Conservation (phyloP, 92 coral and sea anemone species). For the Palythoa grandis region DNA sequence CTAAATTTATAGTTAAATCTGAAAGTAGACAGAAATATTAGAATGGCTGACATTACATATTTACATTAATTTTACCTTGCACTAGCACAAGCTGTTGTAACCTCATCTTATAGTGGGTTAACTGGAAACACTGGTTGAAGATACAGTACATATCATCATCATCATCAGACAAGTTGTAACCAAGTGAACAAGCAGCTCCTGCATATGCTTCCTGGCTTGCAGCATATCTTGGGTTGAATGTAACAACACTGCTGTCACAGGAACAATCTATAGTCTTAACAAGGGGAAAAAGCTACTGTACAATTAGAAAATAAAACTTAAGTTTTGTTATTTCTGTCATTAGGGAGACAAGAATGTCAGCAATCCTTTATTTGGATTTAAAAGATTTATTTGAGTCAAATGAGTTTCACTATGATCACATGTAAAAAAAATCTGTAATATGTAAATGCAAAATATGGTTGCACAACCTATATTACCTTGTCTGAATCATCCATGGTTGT, state of each 20-base stretch:
- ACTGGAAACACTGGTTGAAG: background rate
- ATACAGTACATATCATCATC: constrained; percentile 4
- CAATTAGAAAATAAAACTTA: background rate
- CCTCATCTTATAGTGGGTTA: constrained; percentile 9
- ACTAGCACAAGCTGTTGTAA: background rate
- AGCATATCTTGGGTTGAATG: constrained; percentile 13
- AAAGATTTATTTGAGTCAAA: background rate
- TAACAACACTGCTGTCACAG: constrained; percentile 13
- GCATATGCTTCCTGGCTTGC: constrained; percentile 7
- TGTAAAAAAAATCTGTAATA: background rate
- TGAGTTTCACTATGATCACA: background rate
- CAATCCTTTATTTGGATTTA: background rate
- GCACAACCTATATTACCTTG: constrained; percentile 2
- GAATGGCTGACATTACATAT: too few species aligned
- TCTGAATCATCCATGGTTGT: constrained; percentile 17
- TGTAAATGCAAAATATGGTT: background rate
- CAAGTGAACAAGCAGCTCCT: constrained; percentile 11
- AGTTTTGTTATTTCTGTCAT: background rate
- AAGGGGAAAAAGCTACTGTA: background rate
- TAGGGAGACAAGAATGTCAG: background rate
- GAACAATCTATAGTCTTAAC: constrained; percentile 11
- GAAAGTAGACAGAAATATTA: too few species aligned
- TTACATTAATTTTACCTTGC: background rate
- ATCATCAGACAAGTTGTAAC: constrained; percentile 14
- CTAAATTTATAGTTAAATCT: too few species aligned